Base-by-base conservation (phyloP, 1,140 invertebrate genomes). In the Heliconius nattereri region DNA sequence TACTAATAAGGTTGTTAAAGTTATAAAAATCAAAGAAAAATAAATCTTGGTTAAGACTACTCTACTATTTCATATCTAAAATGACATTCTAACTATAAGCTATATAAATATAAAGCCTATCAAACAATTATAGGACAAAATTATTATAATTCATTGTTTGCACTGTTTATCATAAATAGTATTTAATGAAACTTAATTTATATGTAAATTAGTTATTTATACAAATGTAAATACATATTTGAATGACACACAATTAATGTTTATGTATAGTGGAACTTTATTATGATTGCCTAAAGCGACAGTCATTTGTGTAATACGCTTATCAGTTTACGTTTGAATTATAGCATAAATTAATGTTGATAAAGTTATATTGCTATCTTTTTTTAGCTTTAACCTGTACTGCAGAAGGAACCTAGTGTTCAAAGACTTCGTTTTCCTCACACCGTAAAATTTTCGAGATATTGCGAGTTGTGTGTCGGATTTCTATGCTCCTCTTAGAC, bases 281-380 rank as follows among this genome's bases (percentile, higher is more conserved):
- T 72, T 72, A 37, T 40, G 29, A 72, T 72, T 72, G 71, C 71
- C 71, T 72, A 37, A 72, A 72, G 71, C 71, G 71, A 72, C 71
- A 72, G 20, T 72, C 29, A 72, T 72, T 72, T 19, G 71, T 66
- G 60, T 66, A 66, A 66, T 66, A 66, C 9, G 60, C 60, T 66
- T 66, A 66, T 66, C 60, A 66, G 60, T 66, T 66, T 6, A 66
- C 26, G 26, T 23, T 66, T 66, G 26, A 66, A 13, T 66, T 66
- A 66, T 66, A 29, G 26, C 60, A 29, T 66, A 29, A 57, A 57
- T 57, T 0, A 57, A 66, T 29, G 60, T 13, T 29, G 6, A 66
- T 66, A 66, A 66, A 66, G 8, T 16, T 6, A 26, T 66, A 23
- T 13, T 66, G 23, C 2, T 23, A 23, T 26, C 3, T 60, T 60